Base-by-base conservation (phyloP, 2,113 vertebrate genomes). In the Alouatta palliata region DNA sequence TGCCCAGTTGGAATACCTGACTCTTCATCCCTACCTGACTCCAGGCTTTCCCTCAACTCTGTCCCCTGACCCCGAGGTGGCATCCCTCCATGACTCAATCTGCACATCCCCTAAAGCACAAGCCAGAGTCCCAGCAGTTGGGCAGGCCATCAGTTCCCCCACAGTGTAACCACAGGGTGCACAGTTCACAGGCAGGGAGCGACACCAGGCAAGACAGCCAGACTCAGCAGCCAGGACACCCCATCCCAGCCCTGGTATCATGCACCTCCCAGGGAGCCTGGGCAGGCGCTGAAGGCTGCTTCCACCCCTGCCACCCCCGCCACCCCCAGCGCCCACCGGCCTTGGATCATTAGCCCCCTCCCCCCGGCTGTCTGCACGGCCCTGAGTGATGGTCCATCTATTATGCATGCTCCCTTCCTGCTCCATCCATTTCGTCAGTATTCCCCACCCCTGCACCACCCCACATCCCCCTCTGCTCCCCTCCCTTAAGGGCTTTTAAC, bases 371-470 rank as follows among this genome's bases (percentile, higher is more conserved):
- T 75, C 13, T 3, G 20, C 77, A 25, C 75, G 16, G 93, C 84
- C 92, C 94, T 73, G 92, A 97, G 93, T 82, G 90, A 95, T 86
- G 95, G 92, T 16, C 92, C 95, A 98, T 98, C 95, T 95, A 98
- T 98, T 98, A 98, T 98, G 98, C 96, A 97, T 97, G 98, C 20
- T 88, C 77, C 87, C 98, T 97, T 97, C 97, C 98, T 97, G 98
- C 96, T 96, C 87, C 87, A 35, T 52, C 97, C 97, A 98, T 98
- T 76, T 96, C 95, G 87, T 77, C 16, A 79, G 90, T 52, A 21
- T 6, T 70, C 89, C 84, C 68, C 73, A 45, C 66, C 92, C 88
- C 83, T 16, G 54, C 58, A 9, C 66, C 76, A 80, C 75, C 94
- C 87, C 61, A 37, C 76, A 25, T 52, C 43, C 87, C 93, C 87